Conservation (phyloP, 2,113 vertebrate species). For the Pimephales promelas region DNA sequence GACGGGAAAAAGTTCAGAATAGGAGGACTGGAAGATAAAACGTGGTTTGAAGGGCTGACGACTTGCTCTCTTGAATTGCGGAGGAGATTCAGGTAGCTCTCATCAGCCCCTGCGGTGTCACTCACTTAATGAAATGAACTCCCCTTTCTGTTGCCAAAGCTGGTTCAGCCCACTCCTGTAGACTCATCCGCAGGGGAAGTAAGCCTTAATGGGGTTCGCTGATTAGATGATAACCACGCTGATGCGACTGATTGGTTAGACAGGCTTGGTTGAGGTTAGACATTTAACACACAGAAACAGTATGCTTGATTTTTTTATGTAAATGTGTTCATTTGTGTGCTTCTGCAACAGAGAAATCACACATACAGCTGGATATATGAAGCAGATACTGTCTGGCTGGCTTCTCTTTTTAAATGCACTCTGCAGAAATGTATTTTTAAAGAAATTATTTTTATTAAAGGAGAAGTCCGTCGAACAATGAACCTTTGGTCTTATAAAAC, state of each 20-base stretch:
- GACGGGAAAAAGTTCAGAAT: background rate
- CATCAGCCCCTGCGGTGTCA: conserved; percentile 12
- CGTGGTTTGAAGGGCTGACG: background rate
- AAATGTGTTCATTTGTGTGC: conserved; percentile 5
- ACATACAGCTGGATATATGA: conserved; percentile 1
- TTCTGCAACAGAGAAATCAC: background rate
- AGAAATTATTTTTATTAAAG: background rate
- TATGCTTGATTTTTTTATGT: background rate
- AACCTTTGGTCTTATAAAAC: no score
- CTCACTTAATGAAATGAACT: conserved; percentile 53
- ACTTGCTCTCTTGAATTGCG: conserved; percentile 24
- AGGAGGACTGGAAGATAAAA: background rate
- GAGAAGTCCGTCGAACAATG: no score
- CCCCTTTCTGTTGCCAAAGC: conserved; percentile 8
- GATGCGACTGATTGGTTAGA: conserved; percentile 44
- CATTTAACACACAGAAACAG: conserved; percentile 21
- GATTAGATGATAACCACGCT: conserved; percentile 10
- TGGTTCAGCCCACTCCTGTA: conserved; percentile 25
- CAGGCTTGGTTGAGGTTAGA: background rate
- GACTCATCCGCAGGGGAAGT: conserved; percentile 50
- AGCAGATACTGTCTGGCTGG: background rate
- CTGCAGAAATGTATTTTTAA: background rate
- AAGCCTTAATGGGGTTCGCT: conserved; percentile 36
- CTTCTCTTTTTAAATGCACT: background rate
- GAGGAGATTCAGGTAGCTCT: conserved; percentile 12